Percentiles rank a stretch among this genome's conserved stretches.
Evolutionary conservation across 2,888 invertebrate species (phyloP).

Genomic region (Cantharis lateralis): DNA sequence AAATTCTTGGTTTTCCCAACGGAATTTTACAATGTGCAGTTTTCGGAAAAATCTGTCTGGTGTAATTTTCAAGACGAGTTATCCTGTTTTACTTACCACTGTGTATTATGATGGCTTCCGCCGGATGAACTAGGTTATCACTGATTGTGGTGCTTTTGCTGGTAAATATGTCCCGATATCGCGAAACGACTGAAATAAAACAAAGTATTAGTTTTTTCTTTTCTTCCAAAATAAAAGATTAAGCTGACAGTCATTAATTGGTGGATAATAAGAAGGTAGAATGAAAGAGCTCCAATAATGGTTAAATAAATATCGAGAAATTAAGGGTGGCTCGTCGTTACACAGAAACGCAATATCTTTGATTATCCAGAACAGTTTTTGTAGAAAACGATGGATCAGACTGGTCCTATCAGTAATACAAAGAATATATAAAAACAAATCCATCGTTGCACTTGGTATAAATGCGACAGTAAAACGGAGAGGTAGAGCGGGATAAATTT

Average conservation of each 20-base stretch:
- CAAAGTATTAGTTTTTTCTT: background rate
- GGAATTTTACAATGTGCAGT: background rate
- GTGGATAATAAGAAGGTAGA: background rate
- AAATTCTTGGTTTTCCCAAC: background rate
- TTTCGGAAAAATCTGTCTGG: background rate
- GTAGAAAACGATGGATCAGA: background rate
- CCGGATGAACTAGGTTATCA: background rate
- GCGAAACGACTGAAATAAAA: background rate
- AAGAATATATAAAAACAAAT: background rate
- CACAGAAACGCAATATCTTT: background rate
- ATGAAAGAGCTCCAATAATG: background rate
- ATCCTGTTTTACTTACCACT: background rate
- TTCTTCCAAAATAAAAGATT: background rate
- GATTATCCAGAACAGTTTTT: background rate
- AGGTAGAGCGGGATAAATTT: background rate
- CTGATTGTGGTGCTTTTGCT: background rate
- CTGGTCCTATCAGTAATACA: background rate
- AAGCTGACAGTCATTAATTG: background rate
- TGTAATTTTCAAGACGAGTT: background rate
- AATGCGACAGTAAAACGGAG: background rate
- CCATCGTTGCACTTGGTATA: background rate
- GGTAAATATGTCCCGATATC: background rate
- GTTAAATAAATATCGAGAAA: background rate
- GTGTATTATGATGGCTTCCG: background rate
- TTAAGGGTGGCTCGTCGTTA: background rate